Percentiles rank a stretch among this genome's conserved stretches.
Conservation (phyloP, 2,888 invertebrate genomes). For the Electrophaes corylata region DNA sequence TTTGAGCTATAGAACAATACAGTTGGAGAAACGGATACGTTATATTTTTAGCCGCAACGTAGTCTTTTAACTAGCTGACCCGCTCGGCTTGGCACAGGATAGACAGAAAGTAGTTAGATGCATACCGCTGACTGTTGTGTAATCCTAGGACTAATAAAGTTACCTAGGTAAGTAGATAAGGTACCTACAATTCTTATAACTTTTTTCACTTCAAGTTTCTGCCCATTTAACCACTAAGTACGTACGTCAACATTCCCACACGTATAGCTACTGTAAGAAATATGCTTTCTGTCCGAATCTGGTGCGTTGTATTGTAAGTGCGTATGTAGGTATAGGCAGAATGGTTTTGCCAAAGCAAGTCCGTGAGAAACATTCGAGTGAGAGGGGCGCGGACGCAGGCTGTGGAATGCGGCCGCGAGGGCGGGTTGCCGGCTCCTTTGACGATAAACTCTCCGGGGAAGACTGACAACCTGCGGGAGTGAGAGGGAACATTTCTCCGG, state of each 20-base stretch:
- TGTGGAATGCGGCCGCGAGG: constrained; percentile 78
- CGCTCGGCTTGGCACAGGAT: no score
- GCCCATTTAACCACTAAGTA: constrained; percentile 21
- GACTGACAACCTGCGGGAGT: constrained; percentile 71
- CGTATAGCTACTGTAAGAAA: constrained; percentile 14
- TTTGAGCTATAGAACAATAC: no score
- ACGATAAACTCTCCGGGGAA: constrained; percentile 70
- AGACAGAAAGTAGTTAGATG: no score
- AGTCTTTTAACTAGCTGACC: no score
- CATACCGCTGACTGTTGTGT: no score
- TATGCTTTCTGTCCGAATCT: constrained; percentile 35
- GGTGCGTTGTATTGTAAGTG: constrained; percentile 47
- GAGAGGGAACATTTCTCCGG: constrained; percentile 72
- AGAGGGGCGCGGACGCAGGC: constrained; percentile 66
- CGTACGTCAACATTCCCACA: constrained; percentile 22
- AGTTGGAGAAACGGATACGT: no score
- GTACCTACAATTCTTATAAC: background rate
- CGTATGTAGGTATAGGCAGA: constrained; percentile 36
- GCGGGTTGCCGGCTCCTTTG: constrained; percentile 81
- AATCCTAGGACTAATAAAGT: no score
- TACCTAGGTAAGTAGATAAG: no score
- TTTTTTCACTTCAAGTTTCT: background rate
- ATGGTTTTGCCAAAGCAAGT: constrained; percentile 79
- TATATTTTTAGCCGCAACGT: no score
- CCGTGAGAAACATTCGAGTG: constrained; percentile 83